Evolutionary conservation across 1,140 invertebrate genomes (phyloP).

Genomic region (Cyclargus thomasi): DNA sequence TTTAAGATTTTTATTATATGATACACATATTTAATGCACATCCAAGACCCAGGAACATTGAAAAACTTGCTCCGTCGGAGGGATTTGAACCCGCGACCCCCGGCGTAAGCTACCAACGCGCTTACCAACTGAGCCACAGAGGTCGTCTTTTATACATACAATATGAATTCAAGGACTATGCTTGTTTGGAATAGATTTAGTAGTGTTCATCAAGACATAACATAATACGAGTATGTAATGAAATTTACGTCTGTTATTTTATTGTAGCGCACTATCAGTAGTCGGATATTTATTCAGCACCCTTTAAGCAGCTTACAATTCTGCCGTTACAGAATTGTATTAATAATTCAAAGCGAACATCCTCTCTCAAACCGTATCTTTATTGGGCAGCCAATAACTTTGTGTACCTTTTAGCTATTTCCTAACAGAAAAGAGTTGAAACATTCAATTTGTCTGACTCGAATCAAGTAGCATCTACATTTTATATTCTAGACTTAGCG

Average conservation of each 20-base stretch:
- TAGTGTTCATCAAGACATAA: neutral
- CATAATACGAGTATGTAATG: neutral
- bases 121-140: too few relatives aligned
- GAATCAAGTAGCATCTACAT: neutral
- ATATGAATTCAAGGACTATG: too few relatives aligned
- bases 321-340: constrained; percentile 55
- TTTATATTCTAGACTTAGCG: constrained; percentile 4
- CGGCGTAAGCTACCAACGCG: too few relatives aligned
- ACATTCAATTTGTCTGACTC: neutral
- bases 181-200: neutral
- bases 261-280: constrained; percentile 46
- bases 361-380: constrained; percentile 49
- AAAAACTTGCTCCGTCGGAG: too few relatives aligned
- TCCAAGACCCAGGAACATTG: too few relatives aligned
- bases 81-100: too few relatives aligned
- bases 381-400: constrained; percentile 56
- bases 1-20: too few relatives aligned
- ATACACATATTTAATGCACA: too few relatives aligned
- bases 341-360: constrained; percentile 67
- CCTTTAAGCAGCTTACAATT: constrained; percentile 66
- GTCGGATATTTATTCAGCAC: constrained; percentile 64
- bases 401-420: constrained; percentile 38
- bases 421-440: constrained; percentile 17
- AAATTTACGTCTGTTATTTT: constrained; percentile 27
- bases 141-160: too few relatives aligned